Evolutionary conservation across 2,113 vertebrate species (phyloP).

Genomic region (Apistogramma diplotaenia): DNA sequence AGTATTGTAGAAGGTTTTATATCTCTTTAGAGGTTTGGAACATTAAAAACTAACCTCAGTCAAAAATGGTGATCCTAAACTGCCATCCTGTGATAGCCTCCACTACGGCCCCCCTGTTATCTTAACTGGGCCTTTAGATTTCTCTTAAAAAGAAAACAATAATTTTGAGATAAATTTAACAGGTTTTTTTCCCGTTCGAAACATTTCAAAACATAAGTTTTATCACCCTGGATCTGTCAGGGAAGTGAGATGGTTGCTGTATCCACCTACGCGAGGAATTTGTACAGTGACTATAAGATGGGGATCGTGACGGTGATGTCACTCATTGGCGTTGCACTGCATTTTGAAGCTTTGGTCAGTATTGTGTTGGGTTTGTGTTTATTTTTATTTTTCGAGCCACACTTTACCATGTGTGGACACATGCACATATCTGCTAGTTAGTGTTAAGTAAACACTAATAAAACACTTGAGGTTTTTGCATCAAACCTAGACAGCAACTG

Average conservation of each 20-base stretch:
- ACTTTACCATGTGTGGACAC: not conserved
- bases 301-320: not conserved
- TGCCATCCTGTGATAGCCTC: not conserved
- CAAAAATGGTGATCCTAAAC: not conserved
- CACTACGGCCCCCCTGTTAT: not conserved
- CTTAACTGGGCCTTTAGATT: not conserved
- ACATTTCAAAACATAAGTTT: no score
- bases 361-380: not conserved
- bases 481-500: not conserved
- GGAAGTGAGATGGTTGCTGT: not conserved
- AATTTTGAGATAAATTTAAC: no score
- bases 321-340: not conserved
- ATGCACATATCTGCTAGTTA: not conserved
- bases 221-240: not conserved
- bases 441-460: not conserved
- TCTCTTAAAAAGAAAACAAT: not conserved
- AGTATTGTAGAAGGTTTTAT: not conserved
- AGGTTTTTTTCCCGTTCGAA: no score
- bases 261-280: not conserved
- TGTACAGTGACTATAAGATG: not conserved
- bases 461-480: not conserved
- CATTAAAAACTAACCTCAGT: not conserved
- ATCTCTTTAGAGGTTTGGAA: not conserved
- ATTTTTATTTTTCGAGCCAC: not conserved
- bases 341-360: not conserved